A percentile compares a stretch with the other conserved stretches of the same genome.
Evolutionary conservation across 2,888 invertebrate species (phyloP).

Genomic region (Pheosia tremula): DNA sequence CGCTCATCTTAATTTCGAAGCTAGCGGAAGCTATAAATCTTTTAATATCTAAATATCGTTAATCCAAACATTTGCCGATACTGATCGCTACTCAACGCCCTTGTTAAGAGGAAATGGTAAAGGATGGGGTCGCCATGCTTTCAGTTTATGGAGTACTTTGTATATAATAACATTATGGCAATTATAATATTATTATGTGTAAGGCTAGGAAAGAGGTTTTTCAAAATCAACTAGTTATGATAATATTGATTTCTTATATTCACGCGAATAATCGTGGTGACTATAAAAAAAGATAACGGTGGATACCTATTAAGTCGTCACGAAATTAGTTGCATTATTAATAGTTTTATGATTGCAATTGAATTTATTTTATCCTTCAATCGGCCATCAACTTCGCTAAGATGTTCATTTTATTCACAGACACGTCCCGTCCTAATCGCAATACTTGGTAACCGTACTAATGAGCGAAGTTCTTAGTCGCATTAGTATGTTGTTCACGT

Average conservation of each 20-base stretch:
- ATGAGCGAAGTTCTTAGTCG: slow-evolving; percentile 9
- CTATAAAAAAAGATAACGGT: no score
- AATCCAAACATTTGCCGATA: background rate
- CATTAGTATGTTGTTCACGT: background rate
- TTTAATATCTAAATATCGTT: slow-evolving; percentile 1
- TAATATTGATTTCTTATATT: no score
- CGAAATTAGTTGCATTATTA: no score
- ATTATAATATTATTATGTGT: no score
- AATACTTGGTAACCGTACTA: slow-evolving; percentile 11
- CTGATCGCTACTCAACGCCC: background rate
- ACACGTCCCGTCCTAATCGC: background rate
- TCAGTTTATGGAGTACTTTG: background rate
- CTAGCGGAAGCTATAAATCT: slow-evolving; percentile 3
- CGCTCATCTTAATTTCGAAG: background rate
- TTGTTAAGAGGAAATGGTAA: background rate
- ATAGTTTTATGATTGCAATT: background rate
- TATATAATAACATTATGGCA: background rate
- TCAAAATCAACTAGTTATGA: no score
- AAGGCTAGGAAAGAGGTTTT: no score
- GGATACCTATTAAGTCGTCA: no score
- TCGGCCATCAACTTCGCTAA: background rate
- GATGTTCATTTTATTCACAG: background rate
- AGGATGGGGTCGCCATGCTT: background rate
- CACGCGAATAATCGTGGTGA: no score
- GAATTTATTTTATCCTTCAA: background rate